These are phyloP conservation scores for Harpegnathos saltator DNA, from an alignment of 1,140 invertebrate genomes.

Conservation along the genomic window DNA sequence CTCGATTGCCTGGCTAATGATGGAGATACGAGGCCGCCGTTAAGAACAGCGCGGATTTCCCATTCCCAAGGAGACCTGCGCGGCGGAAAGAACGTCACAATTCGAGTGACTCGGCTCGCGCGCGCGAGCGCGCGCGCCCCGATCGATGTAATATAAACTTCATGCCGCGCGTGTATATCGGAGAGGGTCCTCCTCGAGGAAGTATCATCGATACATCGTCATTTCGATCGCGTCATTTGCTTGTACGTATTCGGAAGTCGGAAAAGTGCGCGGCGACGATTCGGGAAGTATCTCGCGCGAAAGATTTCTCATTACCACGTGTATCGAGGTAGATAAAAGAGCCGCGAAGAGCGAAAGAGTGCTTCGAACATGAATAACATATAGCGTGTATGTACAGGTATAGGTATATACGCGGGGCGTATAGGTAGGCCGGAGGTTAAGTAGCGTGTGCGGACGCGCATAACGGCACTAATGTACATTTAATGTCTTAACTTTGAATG, in stretches of 20 bases:
- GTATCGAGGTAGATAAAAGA: background rate
- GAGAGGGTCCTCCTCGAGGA: background rate
- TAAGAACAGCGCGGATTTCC: background rate
- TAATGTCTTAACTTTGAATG: slow-evolving; percentile 85
- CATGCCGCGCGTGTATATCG: too few species aligned
- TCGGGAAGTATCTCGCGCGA: background rate
- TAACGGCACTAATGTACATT: slow-evolving; percentile 82
- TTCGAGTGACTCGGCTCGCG: too few species aligned
- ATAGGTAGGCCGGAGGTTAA: slow-evolving; percentile 23
- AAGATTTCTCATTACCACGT: slow-evolving; percentile 32
- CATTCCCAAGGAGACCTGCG: background rate
- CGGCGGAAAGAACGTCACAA: too few species aligned
- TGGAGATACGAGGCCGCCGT: background rate
- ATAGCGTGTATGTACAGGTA: background rate
- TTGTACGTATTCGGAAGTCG: background rate
- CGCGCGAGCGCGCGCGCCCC: too few species aligned
- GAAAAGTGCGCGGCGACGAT: background rate
- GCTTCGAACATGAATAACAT: background rate
- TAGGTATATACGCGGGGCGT: background rate
- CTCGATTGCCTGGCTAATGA: background rate
- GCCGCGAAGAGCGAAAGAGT: background rate
- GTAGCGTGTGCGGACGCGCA: slow-evolving; percentile 26
- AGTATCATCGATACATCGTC: background rate
- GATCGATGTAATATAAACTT: too few species aligned
- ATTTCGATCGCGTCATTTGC: background rate